A percentile compares a stretch with the other conserved stretches of the same genome.
These are phyloP conservation scores for Lasioglossum morio DNA, from an alignment of 2,888 invertebrate genomes.

Conservation along the genomic window DNA sequence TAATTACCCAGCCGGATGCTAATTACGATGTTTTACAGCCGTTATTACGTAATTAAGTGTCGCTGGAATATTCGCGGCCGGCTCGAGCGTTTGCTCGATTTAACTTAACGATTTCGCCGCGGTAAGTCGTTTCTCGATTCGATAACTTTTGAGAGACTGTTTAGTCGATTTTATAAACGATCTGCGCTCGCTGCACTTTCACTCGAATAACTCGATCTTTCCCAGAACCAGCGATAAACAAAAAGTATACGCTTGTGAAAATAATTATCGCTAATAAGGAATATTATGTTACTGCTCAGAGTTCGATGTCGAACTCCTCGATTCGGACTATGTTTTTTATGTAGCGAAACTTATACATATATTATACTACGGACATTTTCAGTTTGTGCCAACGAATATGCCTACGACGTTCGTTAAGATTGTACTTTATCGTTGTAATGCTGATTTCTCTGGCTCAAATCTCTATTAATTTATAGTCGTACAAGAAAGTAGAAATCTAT, in stretches of 20 bases:
- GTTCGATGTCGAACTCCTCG: background rate
- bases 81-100: constrained; percentile 30
- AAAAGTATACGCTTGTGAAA: background rate
- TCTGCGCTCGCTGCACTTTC: background rate
- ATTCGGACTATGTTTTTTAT: background rate
- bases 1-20: constrained; percentile 45
- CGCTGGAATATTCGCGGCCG: constrained; percentile 37
- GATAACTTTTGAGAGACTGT: background rate
- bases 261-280: background rate
- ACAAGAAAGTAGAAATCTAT: background rate
- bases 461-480: background rate
- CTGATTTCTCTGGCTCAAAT: background rate
- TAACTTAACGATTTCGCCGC: constrained; percentile 25
- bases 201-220: background rate
- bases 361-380: background rate
- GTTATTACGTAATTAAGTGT: constrained; percentile 44
- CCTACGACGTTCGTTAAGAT: background rate
- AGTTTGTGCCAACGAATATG: background rate
- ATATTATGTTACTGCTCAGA: background rate
- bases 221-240: background rate
- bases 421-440: background rate
- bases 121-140: constrained; percentile 18
- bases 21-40: constrained; percentile 50
- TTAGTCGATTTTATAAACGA: background rate
- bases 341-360: background rate